Conservation (phyloP, 2,797 vertebrate genomes). For the Gephyroberyx darwinii region DNA sequence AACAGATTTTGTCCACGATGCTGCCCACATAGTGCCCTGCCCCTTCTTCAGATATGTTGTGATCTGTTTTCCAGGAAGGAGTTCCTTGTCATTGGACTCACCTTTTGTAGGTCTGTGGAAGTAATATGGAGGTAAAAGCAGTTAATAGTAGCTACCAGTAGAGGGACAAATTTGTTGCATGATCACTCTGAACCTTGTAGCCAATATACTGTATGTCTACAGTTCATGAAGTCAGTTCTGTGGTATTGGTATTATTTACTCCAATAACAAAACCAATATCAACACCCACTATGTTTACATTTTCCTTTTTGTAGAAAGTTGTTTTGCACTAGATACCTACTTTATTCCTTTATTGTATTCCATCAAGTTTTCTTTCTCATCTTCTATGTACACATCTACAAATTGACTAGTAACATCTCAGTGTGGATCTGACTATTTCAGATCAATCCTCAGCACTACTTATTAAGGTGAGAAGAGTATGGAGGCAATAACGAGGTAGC, state of each 20-base stretch:
- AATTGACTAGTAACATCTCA: background rate
- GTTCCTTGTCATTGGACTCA: background rate
- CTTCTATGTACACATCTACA: background rate
- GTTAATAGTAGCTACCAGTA: conserved; percentile 45
- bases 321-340: background rate
- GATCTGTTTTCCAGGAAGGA: background rate
- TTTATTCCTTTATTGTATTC: background rate
- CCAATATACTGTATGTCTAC: background rate
- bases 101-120: background rate
- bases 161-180: conserved; percentile 32
- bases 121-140: conserved; percentile 16
- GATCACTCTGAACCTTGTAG: conserved; percentile 4
- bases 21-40: background rate
- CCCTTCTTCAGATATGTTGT: background rate
- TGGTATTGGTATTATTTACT: background rate
- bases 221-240: background rate
- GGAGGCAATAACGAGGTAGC: conserved; percentile 1
- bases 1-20: background rate
- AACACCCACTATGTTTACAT: background rate
- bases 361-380: background rate
- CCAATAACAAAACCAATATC: conserved; percentile 3
- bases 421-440: background rate
- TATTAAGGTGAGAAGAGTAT: conserved; percentile 8
- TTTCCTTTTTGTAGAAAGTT: conserved; percentile 14
- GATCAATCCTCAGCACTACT: conserved; percentile 2